Evolutionary conservation across 2,797 vertebrate species (phyloP).

Genomic region (Synanceia verrucosa): DNA sequence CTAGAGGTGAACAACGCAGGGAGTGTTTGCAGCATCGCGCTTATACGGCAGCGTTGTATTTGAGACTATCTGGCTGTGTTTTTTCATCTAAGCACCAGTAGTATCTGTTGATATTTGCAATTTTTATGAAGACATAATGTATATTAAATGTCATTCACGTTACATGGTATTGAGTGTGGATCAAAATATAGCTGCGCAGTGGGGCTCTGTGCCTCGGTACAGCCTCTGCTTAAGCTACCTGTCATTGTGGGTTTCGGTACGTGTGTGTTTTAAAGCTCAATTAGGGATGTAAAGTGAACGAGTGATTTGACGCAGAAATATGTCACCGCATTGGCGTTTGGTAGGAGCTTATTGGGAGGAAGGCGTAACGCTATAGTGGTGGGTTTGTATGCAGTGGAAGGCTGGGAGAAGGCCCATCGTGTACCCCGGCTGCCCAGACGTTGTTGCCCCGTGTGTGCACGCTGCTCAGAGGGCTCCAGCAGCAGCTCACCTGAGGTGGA

Average conservation of each 20-base stretch:
- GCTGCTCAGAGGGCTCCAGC: constrained; percentile 49
- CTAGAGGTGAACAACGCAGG: constrained; percentile 59
- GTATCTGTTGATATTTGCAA: constrained; percentile 33
- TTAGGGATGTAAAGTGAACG: constrained; percentile 21
- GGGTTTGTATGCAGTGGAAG: neutral
- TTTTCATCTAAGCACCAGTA: neutral
- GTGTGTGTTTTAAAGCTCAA: constrained; percentile 43
- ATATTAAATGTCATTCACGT: neutral
- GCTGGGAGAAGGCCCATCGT: constrained; percentile 11
- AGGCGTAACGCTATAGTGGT: neutral
- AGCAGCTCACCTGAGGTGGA: constrained; percentile 61
- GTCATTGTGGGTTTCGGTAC: constrained; percentile 29
- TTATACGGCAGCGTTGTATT: constrained; percentile 46
- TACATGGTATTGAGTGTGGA: neutral
- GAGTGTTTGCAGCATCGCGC: constrained; percentile 71
- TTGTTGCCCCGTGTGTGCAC: constrained; percentile 22
- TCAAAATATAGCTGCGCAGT: constrained; percentile 30
- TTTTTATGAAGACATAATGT: constrained; percentile 23
- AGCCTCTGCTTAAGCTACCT: constrained; percentile 38
- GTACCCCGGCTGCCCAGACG: constrained; percentile 24
- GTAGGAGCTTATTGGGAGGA: neutral
- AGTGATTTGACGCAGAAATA: constrained; percentile 65
- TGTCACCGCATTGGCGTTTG: constrained; percentile 48
- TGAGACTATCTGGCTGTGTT: constrained; percentile 32
- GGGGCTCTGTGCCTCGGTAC: neutral